These are phyloP conservation scores for Camponotus pennsylvanicus DNA, from an alignment of 1,140 invertebrate genomes.

Conservation along the genomic window DNA sequence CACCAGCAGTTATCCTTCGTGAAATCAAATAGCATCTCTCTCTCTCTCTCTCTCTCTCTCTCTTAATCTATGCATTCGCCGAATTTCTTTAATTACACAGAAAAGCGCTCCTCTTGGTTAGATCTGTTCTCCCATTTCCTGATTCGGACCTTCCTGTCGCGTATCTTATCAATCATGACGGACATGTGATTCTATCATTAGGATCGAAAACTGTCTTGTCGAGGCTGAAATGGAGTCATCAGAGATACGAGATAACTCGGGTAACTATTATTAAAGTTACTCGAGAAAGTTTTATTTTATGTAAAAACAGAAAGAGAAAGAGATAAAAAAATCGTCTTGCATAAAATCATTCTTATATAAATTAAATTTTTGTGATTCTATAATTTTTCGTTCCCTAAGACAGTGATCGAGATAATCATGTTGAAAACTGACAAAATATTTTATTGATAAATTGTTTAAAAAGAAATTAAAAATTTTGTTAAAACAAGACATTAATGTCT, in stretches of 20 bases:
- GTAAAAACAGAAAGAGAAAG: not conserved
- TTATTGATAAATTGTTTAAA: not conserved
- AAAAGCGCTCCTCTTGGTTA: not conserved
- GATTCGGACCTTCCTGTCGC: constrained; percentile 1
- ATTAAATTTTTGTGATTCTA: not conserved
- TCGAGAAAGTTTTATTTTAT: constrained; percentile 9
- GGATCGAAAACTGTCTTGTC: constrained; percentile 59
- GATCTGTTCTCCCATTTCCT: constrained; percentile 35
- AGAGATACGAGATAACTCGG: constrained; percentile 53
- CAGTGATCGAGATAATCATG: not conserved
- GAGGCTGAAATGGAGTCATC: constrained; percentile 19
- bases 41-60: no score
- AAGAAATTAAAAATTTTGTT: not conserved
- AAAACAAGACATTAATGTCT: not conserved
- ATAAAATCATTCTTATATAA: constrained; percentile 4
- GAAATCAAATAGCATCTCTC: not conserved
- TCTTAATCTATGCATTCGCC: not conserved
- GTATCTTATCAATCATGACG: constrained; percentile 68
- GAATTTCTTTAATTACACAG: constrained; percentile 44
- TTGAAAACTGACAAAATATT: not conserved
- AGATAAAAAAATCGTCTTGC: no score
- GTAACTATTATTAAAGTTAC: not conserved
- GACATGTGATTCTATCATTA: constrained; percentile 54
- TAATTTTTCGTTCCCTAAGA: not conserved
- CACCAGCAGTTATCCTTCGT: not conserved